phyloP scores from a whole-genome alignment of 2,797 vertebrate genomes.

The Euphonia xanthogaster region DNA sequence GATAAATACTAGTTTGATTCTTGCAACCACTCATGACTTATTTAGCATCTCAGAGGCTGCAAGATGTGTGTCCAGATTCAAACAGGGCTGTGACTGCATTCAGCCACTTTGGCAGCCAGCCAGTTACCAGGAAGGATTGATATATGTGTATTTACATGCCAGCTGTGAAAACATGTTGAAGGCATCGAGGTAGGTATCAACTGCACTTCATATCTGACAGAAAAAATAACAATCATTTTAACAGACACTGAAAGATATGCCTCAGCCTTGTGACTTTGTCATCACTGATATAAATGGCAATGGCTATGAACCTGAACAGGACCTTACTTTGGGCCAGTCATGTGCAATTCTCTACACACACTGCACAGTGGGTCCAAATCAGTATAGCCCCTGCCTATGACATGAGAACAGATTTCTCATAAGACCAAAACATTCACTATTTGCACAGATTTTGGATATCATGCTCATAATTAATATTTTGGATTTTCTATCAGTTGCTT shows the following conservation, averaged over 20 bases:
- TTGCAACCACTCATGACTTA: not conserved
- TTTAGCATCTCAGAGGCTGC: not conserved
- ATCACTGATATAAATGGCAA: not conserved
- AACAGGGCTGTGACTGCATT: not conserved
- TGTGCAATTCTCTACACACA: accelerated
- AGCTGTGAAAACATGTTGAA: not conserved
- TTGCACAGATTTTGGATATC: not conserved
- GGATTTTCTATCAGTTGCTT: not conserved
- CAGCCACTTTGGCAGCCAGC: not conserved
- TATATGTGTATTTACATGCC: not conserved
- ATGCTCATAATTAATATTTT: not conserved
- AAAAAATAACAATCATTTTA: not conserved
- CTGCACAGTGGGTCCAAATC: not conserved
- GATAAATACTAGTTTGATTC: not conserved
- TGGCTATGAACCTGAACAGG: not conserved
- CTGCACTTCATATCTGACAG: not conserved
- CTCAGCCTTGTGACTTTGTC: not conserved
- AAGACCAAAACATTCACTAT: not conserved
- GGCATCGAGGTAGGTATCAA: not conserved
- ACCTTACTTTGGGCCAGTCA: not conserved
- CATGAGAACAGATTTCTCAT: not conserved
- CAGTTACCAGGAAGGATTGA: not conserved
- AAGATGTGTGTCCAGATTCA: not conserved
- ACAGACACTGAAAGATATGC: not conserved
- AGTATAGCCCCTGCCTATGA: not conserved